These are phyloP conservation scores for Nudaria mundana DNA, from an alignment of 2,888 invertebrate genomes.

Conservation along the genomic window DNA sequence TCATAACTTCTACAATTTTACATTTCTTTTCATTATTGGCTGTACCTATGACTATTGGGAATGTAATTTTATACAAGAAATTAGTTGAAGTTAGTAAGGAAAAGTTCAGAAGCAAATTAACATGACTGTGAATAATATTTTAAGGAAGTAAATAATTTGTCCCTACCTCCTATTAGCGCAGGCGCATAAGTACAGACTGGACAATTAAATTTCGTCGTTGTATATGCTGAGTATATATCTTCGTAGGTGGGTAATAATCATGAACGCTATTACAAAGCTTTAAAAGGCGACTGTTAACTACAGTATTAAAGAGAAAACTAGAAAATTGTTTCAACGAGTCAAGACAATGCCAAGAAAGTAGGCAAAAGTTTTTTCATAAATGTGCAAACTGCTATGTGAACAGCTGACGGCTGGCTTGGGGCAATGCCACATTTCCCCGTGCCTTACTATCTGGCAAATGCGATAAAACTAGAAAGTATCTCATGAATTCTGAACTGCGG, in stretches of 20 bases:
- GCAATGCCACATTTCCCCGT: conserved; percentile 53
- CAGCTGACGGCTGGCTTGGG: conserved; percentile 73
- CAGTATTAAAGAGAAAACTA: conserved; percentile 14
- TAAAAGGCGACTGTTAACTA: too few relatives aligned
- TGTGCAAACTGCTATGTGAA: conserved; percentile 63
- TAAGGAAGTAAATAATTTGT: neutral
- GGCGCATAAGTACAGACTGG: neutral
- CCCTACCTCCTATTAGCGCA: too few relatives aligned
- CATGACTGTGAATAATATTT: neutral
- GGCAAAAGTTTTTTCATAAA: conserved; percentile 78
- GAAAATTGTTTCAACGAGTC: conserved; percentile 30
- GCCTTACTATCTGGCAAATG: conserved; percentile 69
- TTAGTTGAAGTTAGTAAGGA: neutral
- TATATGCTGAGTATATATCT: too few relatives aligned
- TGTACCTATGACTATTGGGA: conserved; percentile 16
- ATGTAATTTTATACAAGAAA: neutral
- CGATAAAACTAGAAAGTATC: conserved; percentile 72
- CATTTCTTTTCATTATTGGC: conserved; percentile 43
- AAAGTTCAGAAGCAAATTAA: neutral
- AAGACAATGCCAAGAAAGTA: conserved; percentile 68
- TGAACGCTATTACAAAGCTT: neutral
- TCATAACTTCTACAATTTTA: conserved; percentile 61
- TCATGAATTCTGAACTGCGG: conserved; percentile 62
- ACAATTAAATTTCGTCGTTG: neutral
- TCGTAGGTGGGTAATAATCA: neutral